Conservation (phyloP, 2,888 invertebrate genomes). For the Phymatocera aterrima region DNA sequence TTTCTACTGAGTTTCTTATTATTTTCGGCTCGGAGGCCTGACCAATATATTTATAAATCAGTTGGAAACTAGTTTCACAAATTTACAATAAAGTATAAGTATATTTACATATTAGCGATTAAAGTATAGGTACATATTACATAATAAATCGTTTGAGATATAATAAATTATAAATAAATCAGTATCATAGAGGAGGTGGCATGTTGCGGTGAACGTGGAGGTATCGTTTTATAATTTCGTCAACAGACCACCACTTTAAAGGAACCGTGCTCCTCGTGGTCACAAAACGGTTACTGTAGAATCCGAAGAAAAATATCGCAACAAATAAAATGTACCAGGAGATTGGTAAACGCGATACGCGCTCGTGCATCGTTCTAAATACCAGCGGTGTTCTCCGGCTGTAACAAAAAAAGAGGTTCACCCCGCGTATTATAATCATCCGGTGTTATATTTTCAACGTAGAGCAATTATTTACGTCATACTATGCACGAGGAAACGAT, state of each 20-base stretch:
- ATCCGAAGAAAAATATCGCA: slow-evolving; percentile 62
- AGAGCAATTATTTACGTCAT: too few species aligned
- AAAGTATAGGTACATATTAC: not conserved
- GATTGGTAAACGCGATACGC: slow-evolving; percentile 57
- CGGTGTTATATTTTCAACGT: too few species aligned
- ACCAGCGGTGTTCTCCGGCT: slow-evolving; percentile 24
- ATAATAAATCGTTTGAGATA: slow-evolving; percentile 12
- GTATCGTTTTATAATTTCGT: slow-evolving; percentile 61
- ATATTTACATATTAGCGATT: slow-evolving; percentile 21
- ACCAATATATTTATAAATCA: not conserved
- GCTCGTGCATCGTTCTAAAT: not conserved
- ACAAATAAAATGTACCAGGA: slow-evolving; percentile 60
- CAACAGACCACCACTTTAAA: slow-evolving; percentile 64
- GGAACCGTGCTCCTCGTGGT: slow-evolving; percentile 58
- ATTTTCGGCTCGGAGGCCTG: not conserved
- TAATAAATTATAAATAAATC: slow-evolving; percentile 9
- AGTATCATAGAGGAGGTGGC: slow-evolving; percentile 32
- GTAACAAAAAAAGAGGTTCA: slow-evolving; percentile 29
- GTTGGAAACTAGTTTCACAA: slow-evolving; percentile 9
- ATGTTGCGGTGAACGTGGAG: slow-evolving; percentile 49
- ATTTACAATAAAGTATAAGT: slow-evolving; percentile 18
- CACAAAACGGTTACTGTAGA: slow-evolving; percentile 63
- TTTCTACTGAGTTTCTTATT: not conserved
- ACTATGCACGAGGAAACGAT: not conserved
- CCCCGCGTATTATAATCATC: not conserved